A percentile compares a stretch with the other conserved stretches of the same genome.
Conservation (phyloP, 2,797 vertebrate genomes). For the Argya squamiceps region DNA sequence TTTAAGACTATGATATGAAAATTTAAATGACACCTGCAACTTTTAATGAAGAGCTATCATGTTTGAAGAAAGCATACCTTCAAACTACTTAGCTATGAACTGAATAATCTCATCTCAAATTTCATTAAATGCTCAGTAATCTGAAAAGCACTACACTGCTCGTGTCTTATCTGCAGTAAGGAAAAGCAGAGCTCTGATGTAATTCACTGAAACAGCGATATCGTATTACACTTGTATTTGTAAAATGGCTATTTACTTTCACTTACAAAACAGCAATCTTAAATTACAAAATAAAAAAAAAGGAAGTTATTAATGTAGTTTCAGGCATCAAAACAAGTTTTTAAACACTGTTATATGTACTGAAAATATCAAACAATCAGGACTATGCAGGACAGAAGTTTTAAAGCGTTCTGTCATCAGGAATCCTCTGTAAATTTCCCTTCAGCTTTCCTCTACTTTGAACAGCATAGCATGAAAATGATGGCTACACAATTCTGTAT, state of each 20-base stretch:
- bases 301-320: not conserved
- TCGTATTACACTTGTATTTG: not conserved
- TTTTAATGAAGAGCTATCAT: not conserved
- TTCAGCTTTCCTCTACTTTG: not conserved
- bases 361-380: not conserved
- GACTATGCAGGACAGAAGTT: not conserved
- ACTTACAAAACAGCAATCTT: not conserved
- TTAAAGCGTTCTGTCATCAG: rapidly evolving
- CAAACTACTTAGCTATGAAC: not conserved
- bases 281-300: not conserved
- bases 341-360: not conserved
- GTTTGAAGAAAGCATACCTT: conserved; percentile 9
- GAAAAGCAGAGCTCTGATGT: conserved; percentile 1
- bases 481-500: not conserved
- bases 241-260: not conserved
- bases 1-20: not conserved
- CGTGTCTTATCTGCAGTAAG: not conserved
- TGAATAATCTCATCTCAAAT: conserved; percentile 30
- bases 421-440: not conserved
- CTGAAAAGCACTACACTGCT: not conserved
- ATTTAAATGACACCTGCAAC: not conserved
- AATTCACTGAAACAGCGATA: not conserved
- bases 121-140: conserved; percentile 9
- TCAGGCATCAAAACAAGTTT: not conserved
- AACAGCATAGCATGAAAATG: not conserved